A percentile compares a stretch with the other conserved stretches of the same genome.
Evolutionary conservation across 2,113 vertebrate genomes (phyloP).

Genomic region (Psittacula cyanocephala): DNA sequence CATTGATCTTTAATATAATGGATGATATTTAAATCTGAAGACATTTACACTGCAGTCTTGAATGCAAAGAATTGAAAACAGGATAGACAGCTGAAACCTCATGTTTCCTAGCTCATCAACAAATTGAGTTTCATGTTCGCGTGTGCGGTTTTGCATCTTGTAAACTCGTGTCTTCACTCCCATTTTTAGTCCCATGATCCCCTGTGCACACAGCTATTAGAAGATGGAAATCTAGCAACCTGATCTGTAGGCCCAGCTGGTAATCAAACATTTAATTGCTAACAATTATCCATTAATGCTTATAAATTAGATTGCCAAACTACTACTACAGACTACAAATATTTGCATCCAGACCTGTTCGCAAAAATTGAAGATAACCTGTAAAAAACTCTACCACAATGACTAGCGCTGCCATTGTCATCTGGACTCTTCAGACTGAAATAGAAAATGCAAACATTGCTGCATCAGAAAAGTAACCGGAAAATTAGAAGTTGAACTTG

Average conservation of each 20-base stretch:
- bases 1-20: background rate
- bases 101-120: background rate
- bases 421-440: background rate
- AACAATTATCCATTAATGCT: conserved; percentile 63
- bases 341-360: conserved; percentile 29
- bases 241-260: conserved; percentile 53
- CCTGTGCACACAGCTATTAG: conserved; percentile 25
- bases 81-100: background rate
- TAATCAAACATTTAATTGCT: conserved; percentile 65
- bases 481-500: background rate
- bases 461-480: background rate
- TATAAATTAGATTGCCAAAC: conserved; percentile 60
- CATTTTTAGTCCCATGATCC: background rate
- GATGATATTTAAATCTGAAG: background rate
- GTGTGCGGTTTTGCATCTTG: background rate
- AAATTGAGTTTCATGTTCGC: background rate
- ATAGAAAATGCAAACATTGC: background rate
- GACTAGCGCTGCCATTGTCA: background rate
- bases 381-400: background rate
- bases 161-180: background rate
- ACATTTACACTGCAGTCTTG: background rate
- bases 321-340: conserved; percentile 38
- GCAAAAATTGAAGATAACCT: background rate
- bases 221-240: conserved; percentile 42
- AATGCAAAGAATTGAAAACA: background rate